Base-by-base conservation (phyloP, 2,888 invertebrate species). In the Synanthedon andrenaeformis region DNA sequence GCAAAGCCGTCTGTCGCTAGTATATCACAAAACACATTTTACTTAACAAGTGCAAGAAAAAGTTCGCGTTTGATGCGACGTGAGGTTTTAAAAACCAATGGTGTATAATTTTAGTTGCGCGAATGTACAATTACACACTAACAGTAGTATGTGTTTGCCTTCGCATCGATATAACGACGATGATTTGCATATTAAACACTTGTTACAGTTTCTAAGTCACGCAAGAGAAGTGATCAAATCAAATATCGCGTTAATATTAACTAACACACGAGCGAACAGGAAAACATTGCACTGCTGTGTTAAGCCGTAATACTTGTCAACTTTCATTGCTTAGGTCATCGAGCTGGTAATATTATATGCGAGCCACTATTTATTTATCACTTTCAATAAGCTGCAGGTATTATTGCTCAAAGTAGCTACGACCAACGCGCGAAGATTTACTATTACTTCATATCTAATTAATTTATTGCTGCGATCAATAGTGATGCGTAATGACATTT, bases 141-240 rank as follows among this genome's bases (percentile, higher is more conserved):
- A 45, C n/a, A 35, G 35, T 35, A 35, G 35, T 35, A 10, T 35
- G 35, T 35, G 10, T 35, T 35, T 45, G 45, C 4, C 45, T 14
- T 45, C 45, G 45, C 14, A n/a, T 45, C 14, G 45, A 45, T 45
- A 45, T 45, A 45, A 45, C 45, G 14, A 14, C 45, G 14, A 45
- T 45, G 45, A 45, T 45, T 45, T 45, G 14, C 45, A 45, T 45
- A 45, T 14, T 45, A 51, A 53, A 51, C 45, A 45, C 45, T 41
- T 51, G 51, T 49, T 53, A 53, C 52, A 52, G 53, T 56, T 54
- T 56, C 42, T 52, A 53, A 54, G 54, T 54, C 54, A 42, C 35
- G 17, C 51, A 53, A 28, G 53, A 49, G 50, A 23, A 35, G 54
- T 42, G n/a, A 45, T 42, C 51, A 51, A 51, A 52, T 56, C 52